Evolutionary conservation across 2,113 vertebrate species (phyloP), one percentile per base, ranked within the genome.

Genomic region (Melozone crissalis): DNA sequence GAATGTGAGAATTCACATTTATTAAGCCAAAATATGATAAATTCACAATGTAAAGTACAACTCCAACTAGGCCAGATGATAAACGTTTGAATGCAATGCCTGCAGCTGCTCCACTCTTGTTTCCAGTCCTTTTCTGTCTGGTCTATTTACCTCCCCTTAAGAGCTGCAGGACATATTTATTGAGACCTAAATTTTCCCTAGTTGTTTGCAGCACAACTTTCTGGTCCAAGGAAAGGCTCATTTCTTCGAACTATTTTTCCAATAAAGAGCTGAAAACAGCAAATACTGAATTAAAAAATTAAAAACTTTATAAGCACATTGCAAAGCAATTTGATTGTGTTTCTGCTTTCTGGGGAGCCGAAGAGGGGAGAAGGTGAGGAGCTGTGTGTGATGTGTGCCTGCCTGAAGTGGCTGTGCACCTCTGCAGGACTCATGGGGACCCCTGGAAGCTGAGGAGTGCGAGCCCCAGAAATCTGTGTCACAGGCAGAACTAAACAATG

Each of bases 1-100:
- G 88, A 89, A 93, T 81, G 93, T 92, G 90, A 96, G 67, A 96
- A 94, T 90, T 92, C 90, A 72, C 15, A 2, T 95, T 97, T 95
- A 86, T 93, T 94, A 94, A 92, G 92, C 88, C 93, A 96, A 95
- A 97, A 94, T 90, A 78, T 80, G 90, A 95, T 91, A 96, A 87
- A 94, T 72, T 94, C 65, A 41, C 87, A 81, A 96, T 94, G 89
- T 89, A 93, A 93, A 89, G 87, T 92, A 90, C 65, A 89, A 68
- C 65, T 94, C 93, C 93, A 97, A 82, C 44, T 84, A 90, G 76
- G 69, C 80, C 89, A 92, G 92, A 94, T 78, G 92, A 96, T 95
- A 94, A 95, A 94, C 8, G 35, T 78, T 96, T 95, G 71, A 96
- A 95, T 86, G 72, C 93, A 92, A 75, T 57, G 23, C 72, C 63